Base-by-base conservation (phyloP, 2,797 vertebrate genomes). In the Acanthurus tractus region DNA sequence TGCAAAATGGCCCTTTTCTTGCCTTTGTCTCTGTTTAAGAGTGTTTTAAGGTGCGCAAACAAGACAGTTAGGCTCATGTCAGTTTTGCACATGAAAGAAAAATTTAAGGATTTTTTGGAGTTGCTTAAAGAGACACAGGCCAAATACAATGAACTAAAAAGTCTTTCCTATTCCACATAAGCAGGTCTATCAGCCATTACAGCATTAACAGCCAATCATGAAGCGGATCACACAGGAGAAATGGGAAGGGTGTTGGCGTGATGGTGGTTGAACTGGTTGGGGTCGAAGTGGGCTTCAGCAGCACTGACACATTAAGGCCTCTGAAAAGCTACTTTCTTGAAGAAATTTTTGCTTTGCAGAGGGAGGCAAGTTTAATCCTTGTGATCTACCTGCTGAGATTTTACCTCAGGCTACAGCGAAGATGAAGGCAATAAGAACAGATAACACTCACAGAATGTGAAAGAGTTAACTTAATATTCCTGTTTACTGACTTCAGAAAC, bases 371-470 rank as follows among this genome's bases (percentile, higher is more conserved):
- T 76, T 80, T 89, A 87, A 90, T 87, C 85, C 74, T 40, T 29
- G 22, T 74, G 79, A 74, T 76, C 86, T 76, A 91, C 83, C 80
- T 82, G 74, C 70, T 62, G 78, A 82, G 72, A 76, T 57, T 63
- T 82, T 20, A 78, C 78, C 84, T 83, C 63, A 52, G 76, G 84
- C 76, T 59, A 74, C 25, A 8, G 23, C 45, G 14, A 46, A 71
- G 68, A 85, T 64, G 56, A 74, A 78, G 68, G 55, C n/a, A 63
- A 67, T n/a, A 50, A 70, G 58, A 66, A 54, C 40, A 85, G 63
- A 56, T 54, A 73, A 49, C 11, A 12, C 17, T 42, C 34, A 73
- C 3, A 55, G 55, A 74, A 59, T 15, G 59, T 38, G 9, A 17
- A 80, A 22, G 45, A 68, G 45, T 12, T 14, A 34, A 53, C 69